Percentiles rank a stretch among this genome's conserved stretches.
These are phyloP conservation scores for Montifringilla adamsi DNA, from an alignment of 2,113 vertebrate genomes.

Conservation along the genomic window DNA sequence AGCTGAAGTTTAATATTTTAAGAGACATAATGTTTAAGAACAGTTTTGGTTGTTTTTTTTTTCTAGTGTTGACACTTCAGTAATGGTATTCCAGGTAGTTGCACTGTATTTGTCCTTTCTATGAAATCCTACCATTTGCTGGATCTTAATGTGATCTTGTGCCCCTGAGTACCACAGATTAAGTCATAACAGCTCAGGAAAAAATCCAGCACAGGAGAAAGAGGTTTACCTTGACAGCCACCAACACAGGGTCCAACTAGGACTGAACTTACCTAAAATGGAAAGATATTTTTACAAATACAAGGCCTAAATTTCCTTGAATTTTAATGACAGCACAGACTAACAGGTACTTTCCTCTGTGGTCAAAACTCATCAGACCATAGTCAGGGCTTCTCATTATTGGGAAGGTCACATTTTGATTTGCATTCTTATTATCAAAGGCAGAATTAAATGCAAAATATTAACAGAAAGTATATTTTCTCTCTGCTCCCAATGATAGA, in stretches of 20 bases:
- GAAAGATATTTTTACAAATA: background rate
- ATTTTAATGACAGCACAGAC: background rate
- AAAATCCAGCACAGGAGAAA: background rate
- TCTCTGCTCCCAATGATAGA: background rate
- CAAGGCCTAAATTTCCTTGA: background rate
- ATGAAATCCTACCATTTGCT: background rate
- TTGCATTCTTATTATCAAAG: background rate
- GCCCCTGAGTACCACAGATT: background rate
- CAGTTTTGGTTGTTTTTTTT: accelerated
- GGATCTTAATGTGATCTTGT: background rate
- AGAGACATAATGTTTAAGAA: background rate
- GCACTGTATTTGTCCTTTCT: background rate
- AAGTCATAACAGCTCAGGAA: background rate
- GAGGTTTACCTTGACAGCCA: background rate
- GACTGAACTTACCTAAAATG: background rate
- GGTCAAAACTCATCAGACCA: background rate
- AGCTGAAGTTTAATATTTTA: background rate
- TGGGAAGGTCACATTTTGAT: background rate
- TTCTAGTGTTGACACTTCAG: background rate
- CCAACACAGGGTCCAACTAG: background rate
- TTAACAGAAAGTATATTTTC: background rate
- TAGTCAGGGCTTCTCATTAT: background rate
- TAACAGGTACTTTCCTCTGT: background rate
- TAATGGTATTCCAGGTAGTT: background rate
- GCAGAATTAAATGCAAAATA: background rate